Conservation (phyloP, 2,797 vertebrate genomes). For the Xenopus petersii region DNA sequence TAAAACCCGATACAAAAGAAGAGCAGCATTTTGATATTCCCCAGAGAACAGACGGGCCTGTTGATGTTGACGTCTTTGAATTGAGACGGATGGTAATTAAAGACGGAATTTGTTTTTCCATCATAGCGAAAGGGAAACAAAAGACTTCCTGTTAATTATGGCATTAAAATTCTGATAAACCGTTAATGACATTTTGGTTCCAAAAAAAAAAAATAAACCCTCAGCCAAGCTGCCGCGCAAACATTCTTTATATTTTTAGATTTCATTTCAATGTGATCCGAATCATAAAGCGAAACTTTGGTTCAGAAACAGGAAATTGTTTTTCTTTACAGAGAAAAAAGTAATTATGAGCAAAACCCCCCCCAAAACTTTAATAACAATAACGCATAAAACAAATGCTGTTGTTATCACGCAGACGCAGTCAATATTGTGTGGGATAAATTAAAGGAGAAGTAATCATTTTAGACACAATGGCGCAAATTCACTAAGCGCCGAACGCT, state of each 20-base stretch:
- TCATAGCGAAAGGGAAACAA: constrained; percentile 5
- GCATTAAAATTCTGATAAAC: constrained; percentile 28
- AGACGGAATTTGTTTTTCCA: constrained; percentile 13
- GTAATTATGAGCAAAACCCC: too few relatives aligned
- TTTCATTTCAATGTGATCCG: constrained; percentile 14
- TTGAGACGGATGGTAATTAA: constrained; percentile 25
- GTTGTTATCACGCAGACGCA: too few relatives aligned
- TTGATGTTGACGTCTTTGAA: constrained; percentile 16
- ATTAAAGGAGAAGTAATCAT: too few relatives aligned
- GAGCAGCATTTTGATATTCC: background rate
- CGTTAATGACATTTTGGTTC: constrained; percentile 19
- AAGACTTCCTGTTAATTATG: constrained; percentile 22
- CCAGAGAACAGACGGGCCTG: constrained; percentile 11
- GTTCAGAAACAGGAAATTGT: constrained; percentile 24
- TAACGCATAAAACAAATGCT: too few relatives aligned
- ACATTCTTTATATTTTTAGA: constrained; percentile 1
- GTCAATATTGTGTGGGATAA: too few relatives aligned
- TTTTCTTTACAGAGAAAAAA: constrained; percentile 8
- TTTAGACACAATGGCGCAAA: too few relatives aligned
- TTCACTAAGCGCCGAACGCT: too few relatives aligned
- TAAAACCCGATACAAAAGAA: background rate
- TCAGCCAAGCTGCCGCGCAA: constrained; percentile 2
- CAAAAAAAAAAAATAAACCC: background rate
- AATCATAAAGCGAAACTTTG: constrained; percentile 5
- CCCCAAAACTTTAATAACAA: too few relatives aligned